These are phyloP conservation scores for Ganaspis brasiliensis DNA, from an alignment of 2,888 invertebrate genomes.

Conservation along the genomic window DNA sequence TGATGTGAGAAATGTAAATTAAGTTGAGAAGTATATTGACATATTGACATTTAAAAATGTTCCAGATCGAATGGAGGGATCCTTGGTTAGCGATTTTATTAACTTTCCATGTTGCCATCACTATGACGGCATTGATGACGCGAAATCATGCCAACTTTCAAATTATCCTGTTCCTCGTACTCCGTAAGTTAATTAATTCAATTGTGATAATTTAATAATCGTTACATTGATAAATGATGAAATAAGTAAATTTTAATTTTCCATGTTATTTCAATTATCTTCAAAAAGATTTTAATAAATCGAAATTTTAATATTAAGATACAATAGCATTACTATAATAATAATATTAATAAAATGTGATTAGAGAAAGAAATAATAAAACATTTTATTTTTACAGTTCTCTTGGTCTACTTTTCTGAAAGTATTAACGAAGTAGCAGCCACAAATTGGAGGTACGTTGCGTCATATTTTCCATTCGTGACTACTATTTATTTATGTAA, in stretches of 20 bases:
- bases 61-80: slow-evolving; percentile 94
- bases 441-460: slow-evolving; percentile 87
- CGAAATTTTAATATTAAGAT: too few species aligned
- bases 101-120: slow-evolving; percentile 89
- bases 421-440: slow-evolving; percentile 95
- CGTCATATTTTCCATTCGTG: slow-evolving; percentile 44
- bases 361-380: background rate
- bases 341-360: background rate
- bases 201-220: too few species aligned
- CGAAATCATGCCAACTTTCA: slow-evolving; percentile 94
- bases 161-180: slow-evolving; percentile 89
- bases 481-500: slow-evolving; percentile 35
- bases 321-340: too few species aligned
- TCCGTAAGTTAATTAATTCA: slow-evolving; percentile 84
- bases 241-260: background rate
- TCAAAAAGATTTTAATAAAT: too few species aligned
- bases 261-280: too few species aligned
- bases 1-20: too few species aligned
- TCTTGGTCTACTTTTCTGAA: slow-evolving; percentile 94
- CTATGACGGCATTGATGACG: slow-evolving; percentile 90
- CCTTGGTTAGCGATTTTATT: slow-evolving; percentile 92
- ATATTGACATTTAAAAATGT: slow-evolving; percentile 58
- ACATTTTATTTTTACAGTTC: slow-evolving; percentile 85
- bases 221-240: too few species aligned
- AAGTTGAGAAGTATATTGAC: too few species aligned